These are phyloP conservation scores for Heliconius hermathena DNA, from an alignment of 1,140 invertebrate species.

Conservation along the genomic window DNA sequence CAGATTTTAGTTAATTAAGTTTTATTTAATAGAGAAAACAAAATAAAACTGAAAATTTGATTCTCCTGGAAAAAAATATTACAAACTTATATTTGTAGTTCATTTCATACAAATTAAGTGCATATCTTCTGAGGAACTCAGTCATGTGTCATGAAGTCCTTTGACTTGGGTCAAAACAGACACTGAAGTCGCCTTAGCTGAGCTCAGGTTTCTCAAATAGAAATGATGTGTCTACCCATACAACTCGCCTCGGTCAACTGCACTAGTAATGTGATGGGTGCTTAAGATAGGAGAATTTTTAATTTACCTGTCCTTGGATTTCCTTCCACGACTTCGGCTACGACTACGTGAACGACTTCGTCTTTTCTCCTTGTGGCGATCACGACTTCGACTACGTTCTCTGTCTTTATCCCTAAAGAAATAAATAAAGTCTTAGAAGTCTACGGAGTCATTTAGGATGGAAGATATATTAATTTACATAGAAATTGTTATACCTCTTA, in stretches of 20 bases:
- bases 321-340: conserved; percentile 75
- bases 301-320: conserved; percentile 80
- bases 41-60: too few species aligned
- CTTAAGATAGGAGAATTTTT: background rate
- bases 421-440: background rate
- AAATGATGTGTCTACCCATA: too few species aligned
- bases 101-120: too few species aligned
- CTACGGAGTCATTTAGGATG: background rate
- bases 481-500: conserved; percentile 58
- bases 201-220: too few species aligned
- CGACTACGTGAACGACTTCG: conserved; percentile 75
- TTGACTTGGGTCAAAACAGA: too few species aligned
- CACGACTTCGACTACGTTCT: conserved; percentile 70
- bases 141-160: too few species aligned
- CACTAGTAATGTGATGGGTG: background rate
- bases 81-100: too few species aligned
- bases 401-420: conserved; percentile 71
- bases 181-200: too few species aligned
- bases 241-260: background rate
- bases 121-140: too few species aligned
- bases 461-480: background rate
- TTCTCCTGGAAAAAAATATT: too few species aligned
- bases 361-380: conserved; percentile 79
- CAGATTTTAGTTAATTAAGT: too few species aligned
- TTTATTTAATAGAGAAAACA: too few species aligned